Evolutionary conservation across 30 jellyfish, hydroid and myxozoan species (phyloP).

Genomic region (Cassiopea andromeda): DNA sequence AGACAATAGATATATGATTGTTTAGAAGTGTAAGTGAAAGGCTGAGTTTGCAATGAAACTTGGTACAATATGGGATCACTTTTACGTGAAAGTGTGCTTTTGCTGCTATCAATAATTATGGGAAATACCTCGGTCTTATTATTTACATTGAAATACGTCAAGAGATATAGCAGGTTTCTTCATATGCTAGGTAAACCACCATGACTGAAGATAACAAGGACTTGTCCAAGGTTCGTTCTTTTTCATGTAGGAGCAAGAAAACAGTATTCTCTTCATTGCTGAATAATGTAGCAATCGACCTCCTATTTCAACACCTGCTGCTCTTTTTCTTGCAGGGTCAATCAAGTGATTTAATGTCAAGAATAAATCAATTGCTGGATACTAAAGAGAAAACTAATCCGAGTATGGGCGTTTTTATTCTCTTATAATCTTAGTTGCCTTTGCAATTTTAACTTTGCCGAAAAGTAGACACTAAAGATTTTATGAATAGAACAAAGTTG

Average conservation of each 20-base stretch:
- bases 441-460: no score
- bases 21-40: neutral
- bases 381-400: conserved; percentile 24
- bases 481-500: no score
- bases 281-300: no score
- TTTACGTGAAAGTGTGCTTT: neutral
- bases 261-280: no score
- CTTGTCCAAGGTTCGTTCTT: neutral
- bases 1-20: neutral
- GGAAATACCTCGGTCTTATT: neutral
- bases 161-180: neutral
- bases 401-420: neutral
- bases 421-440: no score
- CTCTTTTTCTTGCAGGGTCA: conserved; percentile 16
- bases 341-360: conserved; percentile 46
- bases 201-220: neutral
- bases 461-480: no score
- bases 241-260: no score
- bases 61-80: neutral
- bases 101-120: neutral
- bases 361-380: conserved; percentile 60
- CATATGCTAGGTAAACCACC: neutral
- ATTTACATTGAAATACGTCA: neutral
- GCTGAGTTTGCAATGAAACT: neutral
- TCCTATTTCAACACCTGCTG: no score